phyloP scores from a whole-genome alignment of 2,888 invertebrate genomes.

The Allygus modestus region DNA sequence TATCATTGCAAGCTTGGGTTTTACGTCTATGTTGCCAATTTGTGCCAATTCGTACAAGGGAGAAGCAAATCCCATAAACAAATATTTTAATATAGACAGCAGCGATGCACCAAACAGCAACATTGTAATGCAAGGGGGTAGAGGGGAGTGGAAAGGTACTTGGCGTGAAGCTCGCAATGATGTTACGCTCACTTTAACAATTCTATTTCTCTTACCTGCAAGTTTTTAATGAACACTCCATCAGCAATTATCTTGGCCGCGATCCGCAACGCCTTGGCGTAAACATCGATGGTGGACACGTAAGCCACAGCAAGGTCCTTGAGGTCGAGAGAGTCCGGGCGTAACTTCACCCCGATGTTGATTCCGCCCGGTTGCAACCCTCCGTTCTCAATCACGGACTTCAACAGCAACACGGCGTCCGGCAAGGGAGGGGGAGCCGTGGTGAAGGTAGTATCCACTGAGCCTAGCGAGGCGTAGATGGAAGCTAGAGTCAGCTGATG shows the following conservation, averaged over 20 bases:
- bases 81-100: no score
- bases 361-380: slow-evolving; percentile 80
- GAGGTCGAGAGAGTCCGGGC: slow-evolving; percentile 76
- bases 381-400: slow-evolving; percentile 78
- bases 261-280: slow-evolving; percentile 78
- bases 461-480: slow-evolving; percentile 81
- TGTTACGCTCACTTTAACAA: no score
- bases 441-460: slow-evolving; percentile 77
- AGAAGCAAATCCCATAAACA: no score
- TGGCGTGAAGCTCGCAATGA: no score
- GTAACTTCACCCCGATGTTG: slow-evolving; percentile 77
- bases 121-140: no score
- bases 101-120: no score
- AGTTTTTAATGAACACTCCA: slow-evolving; percentile 77
- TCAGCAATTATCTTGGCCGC: slow-evolving; percentile 78
- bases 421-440: slow-evolving; percentile 77
- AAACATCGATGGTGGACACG: slow-evolving; percentile 78
- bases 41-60: no score
- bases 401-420: slow-evolving; percentile 79
- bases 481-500: slow-evolving; percentile 81
- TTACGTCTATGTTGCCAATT: no score
- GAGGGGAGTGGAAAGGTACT: no score
- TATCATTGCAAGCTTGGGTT: no score
- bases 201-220: slow-evolving; percentile 79
- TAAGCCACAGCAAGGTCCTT: slow-evolving; percentile 77